These are phyloP conservation scores for Channallabes apus DNA, from an alignment of 2,797 vertebrate species.

Conservation along the genomic window DNA sequence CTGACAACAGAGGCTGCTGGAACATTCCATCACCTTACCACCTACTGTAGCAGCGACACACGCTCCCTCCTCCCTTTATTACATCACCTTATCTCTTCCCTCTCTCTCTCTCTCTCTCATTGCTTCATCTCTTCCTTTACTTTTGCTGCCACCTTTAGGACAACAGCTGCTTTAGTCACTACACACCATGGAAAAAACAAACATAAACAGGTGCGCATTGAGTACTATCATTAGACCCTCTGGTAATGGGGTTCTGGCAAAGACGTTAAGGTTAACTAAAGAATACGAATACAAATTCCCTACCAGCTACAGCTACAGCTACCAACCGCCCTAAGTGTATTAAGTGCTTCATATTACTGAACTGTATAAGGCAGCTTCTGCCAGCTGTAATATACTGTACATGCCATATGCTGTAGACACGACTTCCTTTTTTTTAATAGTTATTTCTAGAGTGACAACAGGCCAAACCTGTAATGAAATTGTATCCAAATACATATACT, in stretches of 20 bases:
- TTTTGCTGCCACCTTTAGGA: constrained; percentile 49
- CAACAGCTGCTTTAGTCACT: neutral
- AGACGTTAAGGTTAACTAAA: neutral
- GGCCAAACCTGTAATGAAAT: too few relatives aligned
- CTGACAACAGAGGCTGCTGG: constrained; percentile 57
- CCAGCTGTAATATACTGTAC: too few relatives aligned
- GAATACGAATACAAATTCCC: neutral
- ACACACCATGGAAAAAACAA: neutral
- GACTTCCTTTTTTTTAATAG: too few relatives aligned
- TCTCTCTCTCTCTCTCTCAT: neutral
- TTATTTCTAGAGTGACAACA: neutral
- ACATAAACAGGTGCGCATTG: neutral
- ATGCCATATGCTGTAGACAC: too few relatives aligned
- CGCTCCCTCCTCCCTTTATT: constrained; percentile 42
- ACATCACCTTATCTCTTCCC: constrained; percentile 44
- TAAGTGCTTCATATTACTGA: neutral
- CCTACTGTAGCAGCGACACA: constrained; percentile 60
- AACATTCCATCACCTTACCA: constrained; percentile 65
- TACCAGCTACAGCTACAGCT: neutral
- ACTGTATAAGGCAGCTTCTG: neutral
- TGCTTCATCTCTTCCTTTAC: constrained; percentile 1
- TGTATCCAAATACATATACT: too few relatives aligned
- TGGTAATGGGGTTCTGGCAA: neutral
- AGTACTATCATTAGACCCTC: neutral
- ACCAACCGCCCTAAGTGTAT: neutral